Conservation (phyloP, 1,140 invertebrate genomes). For the Ostrea denselamellosa region DNA sequence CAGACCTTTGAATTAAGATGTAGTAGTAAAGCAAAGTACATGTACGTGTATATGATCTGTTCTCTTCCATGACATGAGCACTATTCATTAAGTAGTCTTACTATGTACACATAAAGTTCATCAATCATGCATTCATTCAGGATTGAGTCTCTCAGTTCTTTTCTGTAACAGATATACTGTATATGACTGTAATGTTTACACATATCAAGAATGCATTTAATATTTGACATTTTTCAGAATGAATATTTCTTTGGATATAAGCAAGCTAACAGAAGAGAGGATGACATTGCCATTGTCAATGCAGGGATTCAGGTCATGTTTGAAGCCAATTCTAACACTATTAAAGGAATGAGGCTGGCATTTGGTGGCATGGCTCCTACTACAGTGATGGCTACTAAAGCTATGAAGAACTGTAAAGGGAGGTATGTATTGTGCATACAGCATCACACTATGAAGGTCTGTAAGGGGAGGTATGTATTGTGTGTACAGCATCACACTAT, state of each 20-base stretch:
- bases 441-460: constrained; percentile 82
- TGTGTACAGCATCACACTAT: no score
- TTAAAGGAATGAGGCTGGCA: constrained; percentile 85
- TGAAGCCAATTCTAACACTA: constrained; percentile 77
- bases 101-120: no score
- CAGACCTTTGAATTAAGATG: no score
- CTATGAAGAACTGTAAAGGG: constrained; percentile 84
- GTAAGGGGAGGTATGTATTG: constrained; percentile 82
- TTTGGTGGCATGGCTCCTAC: constrained; percentile 96
- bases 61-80: no score
- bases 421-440: constrained; percentile 75
- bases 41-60: no score
- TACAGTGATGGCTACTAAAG: constrained; percentile 87
- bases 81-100: no score
- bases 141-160: no score
- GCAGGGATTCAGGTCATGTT: constrained; percentile 80
- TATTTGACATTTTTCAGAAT: constrained; percentile 77
- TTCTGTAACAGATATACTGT: no score
- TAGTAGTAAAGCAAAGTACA: no score
- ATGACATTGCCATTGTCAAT: constrained; percentile 97
- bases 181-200: no score
- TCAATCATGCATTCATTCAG: no score
- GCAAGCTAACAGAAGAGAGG: constrained; percentile 93
- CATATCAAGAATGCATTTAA: no score
- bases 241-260: constrained; percentile 92